These are phyloP conservation scores for Heliopora coerulea DNA, from an alignment of 92 coral and sea anemone species.

Conservation along the genomic window DNA sequence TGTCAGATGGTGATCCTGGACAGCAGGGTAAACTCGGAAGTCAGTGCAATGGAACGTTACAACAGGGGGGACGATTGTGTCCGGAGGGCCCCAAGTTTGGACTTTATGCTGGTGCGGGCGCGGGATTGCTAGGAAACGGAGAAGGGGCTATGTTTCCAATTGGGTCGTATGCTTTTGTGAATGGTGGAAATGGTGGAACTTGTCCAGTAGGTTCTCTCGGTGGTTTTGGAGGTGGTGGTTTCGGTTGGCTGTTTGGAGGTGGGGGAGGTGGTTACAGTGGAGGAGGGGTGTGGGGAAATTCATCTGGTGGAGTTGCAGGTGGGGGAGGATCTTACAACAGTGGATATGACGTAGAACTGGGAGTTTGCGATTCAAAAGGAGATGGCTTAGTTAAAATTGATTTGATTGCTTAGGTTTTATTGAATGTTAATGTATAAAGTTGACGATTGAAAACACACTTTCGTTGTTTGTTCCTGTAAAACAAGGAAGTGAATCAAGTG, in stretches of 20 bases:
- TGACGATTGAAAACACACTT: too few relatives aligned
- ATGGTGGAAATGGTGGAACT: slow-evolving; percentile 75
- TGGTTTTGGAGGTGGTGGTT: slow-evolving; percentile 97
- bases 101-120: slow-evolving; percentile 41
- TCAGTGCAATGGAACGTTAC: slow-evolving; percentile 58
- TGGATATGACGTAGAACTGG: slow-evolving; percentile 41
- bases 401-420: neutral
- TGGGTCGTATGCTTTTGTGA: slow-evolving; percentile 57
- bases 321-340: slow-evolving; percentile 90
- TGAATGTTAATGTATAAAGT: too few relatives aligned
- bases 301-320: slow-evolving; percentile 58
- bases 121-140: slow-evolving; percentile 56
- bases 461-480: too few relatives aligned
- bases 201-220: slow-evolving; percentile 46
- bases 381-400: slow-evolving; percentile 31
- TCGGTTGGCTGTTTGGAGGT: slow-evolving; percentile 56
- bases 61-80: slow-evolving; percentile 60
- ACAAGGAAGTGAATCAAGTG: too few relatives aligned
- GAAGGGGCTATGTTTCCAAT: slow-evolving; percentile 41
- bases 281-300: slow-evolving; percentile 75
- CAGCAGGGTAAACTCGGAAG: slow-evolving; percentile 63
- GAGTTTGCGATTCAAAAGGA: neutral
- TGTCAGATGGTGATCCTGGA: slow-evolving; percentile 67
- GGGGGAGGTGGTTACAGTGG: slow-evolving; percentile 98
- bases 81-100: slow-evolving; percentile 2